Base-by-base conservation (phyloP, 2,888 invertebrate species). In the Teleiodes luculella region DNA sequence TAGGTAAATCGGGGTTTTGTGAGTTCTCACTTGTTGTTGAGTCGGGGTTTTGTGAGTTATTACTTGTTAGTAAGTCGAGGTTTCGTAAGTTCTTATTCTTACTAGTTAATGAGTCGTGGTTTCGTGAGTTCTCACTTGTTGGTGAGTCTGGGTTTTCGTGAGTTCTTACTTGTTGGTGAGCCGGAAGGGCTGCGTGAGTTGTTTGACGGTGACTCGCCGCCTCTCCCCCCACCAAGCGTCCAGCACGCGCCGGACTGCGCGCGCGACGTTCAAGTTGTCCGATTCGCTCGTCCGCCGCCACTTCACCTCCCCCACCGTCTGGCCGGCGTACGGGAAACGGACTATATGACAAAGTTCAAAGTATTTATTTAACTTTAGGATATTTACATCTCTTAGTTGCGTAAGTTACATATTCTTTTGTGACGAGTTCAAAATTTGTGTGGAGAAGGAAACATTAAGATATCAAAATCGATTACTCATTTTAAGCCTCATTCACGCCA, bases 191-290 rank as follows among this genome's bases (percentile, higher is more conserved):
- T 68, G 57, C 0, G 70, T 74, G 0, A 88, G 67, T 48, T 86
- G 82, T 0, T 70, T 62, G 0, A 79, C 70, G 10, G 67, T 67
- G 0, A 80, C 87, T 0, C 86, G 66, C 1, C 84, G 60, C 2
- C 76, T 57, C 58, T 89, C 88, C 0, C 87, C 86, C 87, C 87
- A 89, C 88, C 88, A 89, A 2, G 88, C 87, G 59, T 86, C 85
- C 14, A 88, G 62, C 37, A 88, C 83, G 4, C 83, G 72, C 0
- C 80, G 67, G 31, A 86, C 74, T 0, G 78, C 79, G 0, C 79
- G 70, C 51, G 74, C 74, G 0, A 75, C 78, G 30, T 75, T 77
- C 45, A 73, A 51, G 55, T 70, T 66, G 14, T 76, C 74, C 0
- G 78, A 70, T 2, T 75, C 78, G 11, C 76, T 72, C 0, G 70